Base-by-base conservation (phyloP, 2,113 vertebrate genomes). In the Gallinago jamesoni region DNA sequence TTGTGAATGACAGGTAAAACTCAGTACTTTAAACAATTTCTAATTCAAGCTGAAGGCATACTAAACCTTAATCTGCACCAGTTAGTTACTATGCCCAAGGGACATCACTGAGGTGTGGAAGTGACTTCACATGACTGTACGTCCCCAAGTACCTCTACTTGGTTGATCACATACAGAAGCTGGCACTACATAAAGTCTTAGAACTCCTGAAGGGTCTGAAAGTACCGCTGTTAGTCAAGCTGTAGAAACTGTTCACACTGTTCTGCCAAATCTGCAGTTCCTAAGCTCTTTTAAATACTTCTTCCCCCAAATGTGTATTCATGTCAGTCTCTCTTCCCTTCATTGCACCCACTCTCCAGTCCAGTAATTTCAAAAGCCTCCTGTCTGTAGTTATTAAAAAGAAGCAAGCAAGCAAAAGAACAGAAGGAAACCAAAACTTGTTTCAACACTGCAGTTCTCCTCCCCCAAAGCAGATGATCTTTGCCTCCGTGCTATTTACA, bases 401-500 rank as follows among this genome's bases (percentile, higher is more conserved):
- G 52, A 82, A 78, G 59, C 48, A 43, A 73, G 55, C 47, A 69
- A 64, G 39, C 5, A 20, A 53, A 43, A 63, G 35, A 84, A 89
- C 52, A 93, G 77, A 45, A 90, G 87, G 62, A 92, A 70, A 47
- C 20, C 14, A 31, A 62, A 79, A 72, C 39, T 82, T 47, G 56
- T 47, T 92, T 92, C 74, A 82, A 17, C 22, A 9, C 47, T 28
- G 57, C 74, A 76, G 43, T 25, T 79, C 69, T 85, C 85, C 79
- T 93, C 72, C 86, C 63, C 53, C 79, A 79, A 39, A 87, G 72
- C 79, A 93, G 86, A 83, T 60, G 93, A 96, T 68, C 33, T 20
- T 33, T 7, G 4, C 56, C 75, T 79, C 70, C 0, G 0, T 35
- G 43, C 43, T 83, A 82, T 50, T 83, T 79, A 79, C 52, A 68